phyloP scores from a whole-genome alignment of 1,140 invertebrate species.

The Lethrus apterus region DNA sequence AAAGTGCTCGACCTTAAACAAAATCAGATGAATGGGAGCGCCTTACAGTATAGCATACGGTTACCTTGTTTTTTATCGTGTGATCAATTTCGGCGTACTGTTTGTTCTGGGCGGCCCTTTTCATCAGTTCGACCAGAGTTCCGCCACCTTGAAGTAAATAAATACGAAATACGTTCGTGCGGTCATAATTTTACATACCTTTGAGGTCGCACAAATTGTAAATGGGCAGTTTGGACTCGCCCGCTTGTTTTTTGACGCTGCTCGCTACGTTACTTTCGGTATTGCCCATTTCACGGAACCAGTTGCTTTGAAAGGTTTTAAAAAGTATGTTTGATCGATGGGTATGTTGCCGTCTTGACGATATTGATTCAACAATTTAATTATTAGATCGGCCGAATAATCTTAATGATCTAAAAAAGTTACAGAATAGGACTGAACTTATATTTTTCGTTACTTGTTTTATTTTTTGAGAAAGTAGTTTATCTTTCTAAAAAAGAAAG shows the following conservation, averaged over 20 bases:
- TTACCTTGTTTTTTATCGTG: constrained; percentile 75
- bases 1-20: constrained; percentile 65
- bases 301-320: too few relatives aligned
- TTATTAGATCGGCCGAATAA: too few relatives aligned
- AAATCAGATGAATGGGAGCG: not conserved
- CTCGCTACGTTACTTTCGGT: constrained; percentile 87
- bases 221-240: constrained; percentile 67
- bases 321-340: too few relatives aligned
- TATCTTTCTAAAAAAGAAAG: too few relatives aligned
- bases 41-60: not conserved
- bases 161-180: not conserved
- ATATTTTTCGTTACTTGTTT: too few relatives aligned
- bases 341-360: too few relatives aligned
- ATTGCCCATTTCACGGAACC: constrained; percentile 93
- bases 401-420: too few relatives aligned
- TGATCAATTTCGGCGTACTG: constrained; percentile 84
- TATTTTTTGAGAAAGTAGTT: too few relatives aligned
- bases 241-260: constrained; percentile 86
- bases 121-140: constrained; percentile 87
- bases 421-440: too few relatives aligned
- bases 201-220: constrained; percentile 83
- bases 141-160: constrained; percentile 63
- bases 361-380: too few relatives aligned
- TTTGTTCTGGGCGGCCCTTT: constrained; percentile 79
- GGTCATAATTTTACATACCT: constrained; percentile 46